Evolutionary conservation across 2,113 vertebrate genomes (phyloP).

Genomic region (Accipiter cooperii): DNA sequence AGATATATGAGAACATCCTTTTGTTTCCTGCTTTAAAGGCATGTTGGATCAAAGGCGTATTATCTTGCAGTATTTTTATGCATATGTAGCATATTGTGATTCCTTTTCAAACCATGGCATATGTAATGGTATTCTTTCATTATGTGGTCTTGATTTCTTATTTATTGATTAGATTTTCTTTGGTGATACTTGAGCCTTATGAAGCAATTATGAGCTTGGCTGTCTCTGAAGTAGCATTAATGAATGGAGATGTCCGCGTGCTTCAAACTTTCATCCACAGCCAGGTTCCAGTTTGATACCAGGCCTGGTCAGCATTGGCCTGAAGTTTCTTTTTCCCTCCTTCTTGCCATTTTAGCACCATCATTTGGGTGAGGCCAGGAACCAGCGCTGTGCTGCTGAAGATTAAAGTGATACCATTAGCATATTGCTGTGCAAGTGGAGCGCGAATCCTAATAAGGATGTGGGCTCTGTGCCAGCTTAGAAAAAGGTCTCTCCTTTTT

Average conservation of each 20-base stretch:
- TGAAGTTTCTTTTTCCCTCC: not conserved
- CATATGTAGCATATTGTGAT: not conserved
- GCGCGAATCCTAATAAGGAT: not conserved
- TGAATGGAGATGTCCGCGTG: not conserved
- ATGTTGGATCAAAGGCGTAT: constrained; percentile 33
- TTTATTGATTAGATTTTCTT: constrained; percentile 27
- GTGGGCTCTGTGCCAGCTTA: not conserved
- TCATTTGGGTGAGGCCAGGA: not conserved
- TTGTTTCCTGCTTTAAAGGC: constrained; percentile 57
- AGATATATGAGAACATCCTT: constrained; percentile 61
- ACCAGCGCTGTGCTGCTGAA: not conserved
- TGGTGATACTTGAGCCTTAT: not conserved
- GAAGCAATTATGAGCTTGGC: not conserved
- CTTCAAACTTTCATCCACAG: not conserved
- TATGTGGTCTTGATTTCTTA: not conserved
- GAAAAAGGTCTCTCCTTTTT: not conserved
- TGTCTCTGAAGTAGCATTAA: not conserved
- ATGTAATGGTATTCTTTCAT: not conserved
- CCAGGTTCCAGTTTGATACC: not conserved
- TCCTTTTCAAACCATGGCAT: not conserved
- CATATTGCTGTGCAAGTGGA: not conserved
- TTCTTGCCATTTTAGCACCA: not conserved
- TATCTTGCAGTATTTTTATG: constrained; percentile 43
- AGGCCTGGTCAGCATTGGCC: not conserved
- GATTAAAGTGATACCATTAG: not conserved